Evolutionary conservation across 2,888 invertebrate genomes (phyloP).

Genomic region (Pterostichus madidus): DNA sequence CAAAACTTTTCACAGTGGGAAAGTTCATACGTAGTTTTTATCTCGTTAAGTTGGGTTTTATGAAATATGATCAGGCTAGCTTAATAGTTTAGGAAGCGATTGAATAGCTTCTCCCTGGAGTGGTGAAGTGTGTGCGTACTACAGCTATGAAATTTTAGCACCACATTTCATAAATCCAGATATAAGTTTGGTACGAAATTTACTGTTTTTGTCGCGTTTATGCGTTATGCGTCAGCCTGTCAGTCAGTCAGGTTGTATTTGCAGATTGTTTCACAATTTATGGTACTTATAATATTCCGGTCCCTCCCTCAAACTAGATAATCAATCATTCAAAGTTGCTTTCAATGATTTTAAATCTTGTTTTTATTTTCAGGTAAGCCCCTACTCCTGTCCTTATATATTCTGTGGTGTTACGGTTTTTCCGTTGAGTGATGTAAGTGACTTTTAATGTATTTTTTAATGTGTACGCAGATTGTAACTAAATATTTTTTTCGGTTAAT

Average conservation of each 20-base stretch:
- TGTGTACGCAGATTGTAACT: too few relatives aligned
- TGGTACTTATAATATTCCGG: too few relatives aligned
- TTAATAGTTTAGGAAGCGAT: constrained; percentile 2
- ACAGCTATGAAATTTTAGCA: constrained; percentile 43
- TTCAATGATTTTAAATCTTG: too few relatives aligned
- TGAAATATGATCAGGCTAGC: background rate
- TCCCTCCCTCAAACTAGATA: too few relatives aligned
- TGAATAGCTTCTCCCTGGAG: constrained; percentile 11
- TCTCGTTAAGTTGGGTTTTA: background rate
- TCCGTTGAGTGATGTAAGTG: too few relatives aligned
- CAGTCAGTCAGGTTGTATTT: constrained; percentile 2
- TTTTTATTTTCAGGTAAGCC: too few relatives aligned
- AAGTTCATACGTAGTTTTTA: constrained; percentile 11
- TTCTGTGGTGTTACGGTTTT: too few relatives aligned
- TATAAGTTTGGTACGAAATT: constrained; percentile 15
- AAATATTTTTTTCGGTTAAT: too few relatives aligned
- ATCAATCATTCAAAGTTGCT: too few relatives aligned
- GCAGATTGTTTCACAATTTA: background rate
- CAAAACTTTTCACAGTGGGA: constrained; percentile 3
- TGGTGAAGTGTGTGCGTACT: background rate
- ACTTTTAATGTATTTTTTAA: too few relatives aligned
- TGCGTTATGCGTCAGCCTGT: background rate
- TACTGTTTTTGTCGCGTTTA: constrained; percentile 9
- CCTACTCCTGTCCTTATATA: too few relatives aligned
- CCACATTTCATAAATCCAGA: constrained; percentile 41